Base-by-base conservation (phyloP, 2,113 vertebrate genomes). In the Danionella cerebrum region DNA sequence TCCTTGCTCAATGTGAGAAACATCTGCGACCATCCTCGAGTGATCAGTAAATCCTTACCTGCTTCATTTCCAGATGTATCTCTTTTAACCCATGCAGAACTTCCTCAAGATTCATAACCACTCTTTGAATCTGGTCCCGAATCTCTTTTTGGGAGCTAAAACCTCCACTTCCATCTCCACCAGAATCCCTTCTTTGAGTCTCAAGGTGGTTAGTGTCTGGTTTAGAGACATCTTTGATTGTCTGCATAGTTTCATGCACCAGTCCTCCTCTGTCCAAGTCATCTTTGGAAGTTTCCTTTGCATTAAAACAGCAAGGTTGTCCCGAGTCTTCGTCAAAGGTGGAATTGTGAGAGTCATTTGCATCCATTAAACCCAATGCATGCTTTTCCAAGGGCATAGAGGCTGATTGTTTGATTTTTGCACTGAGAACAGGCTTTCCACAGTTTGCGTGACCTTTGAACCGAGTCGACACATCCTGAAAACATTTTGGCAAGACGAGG, bases 51-150 rank as follows among this genome's bases (percentile, higher is more conserved):
- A 24, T 21, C 22, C 14, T 84, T 84, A 91, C 89, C 88, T 91
- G 88, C 72, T 82, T 89, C 85, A 91, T 91, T 78, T 91, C 89
- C 74, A 86, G 81, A 14, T 90, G 88, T 22, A 90, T 83, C 11
- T 88, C 84, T 74, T 85, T 87, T 76, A 91, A 74, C 2, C 86
- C 84, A 4, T 48, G 78, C 1, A 91, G 80, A 64, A 91, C 87
- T 63, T 84, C 80, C 73, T 91, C 88, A 57, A 91, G 83, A 68
- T 89, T 85, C 51, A 74, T 73, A 50, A 90, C 77, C 60, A 90
- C 88, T 6, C 82, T 78, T 77, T 79, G 79, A 24, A 90, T 88
- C 75, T 88, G 88, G 72, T 84, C 80, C 33, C 82, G 84, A 5
- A 90, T 83, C 31, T 79, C 80, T 48, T 76, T 83, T 12, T 72